Conservation (phyloP, 2,888 invertebrate species). For the Graphium colonna region DNA sequence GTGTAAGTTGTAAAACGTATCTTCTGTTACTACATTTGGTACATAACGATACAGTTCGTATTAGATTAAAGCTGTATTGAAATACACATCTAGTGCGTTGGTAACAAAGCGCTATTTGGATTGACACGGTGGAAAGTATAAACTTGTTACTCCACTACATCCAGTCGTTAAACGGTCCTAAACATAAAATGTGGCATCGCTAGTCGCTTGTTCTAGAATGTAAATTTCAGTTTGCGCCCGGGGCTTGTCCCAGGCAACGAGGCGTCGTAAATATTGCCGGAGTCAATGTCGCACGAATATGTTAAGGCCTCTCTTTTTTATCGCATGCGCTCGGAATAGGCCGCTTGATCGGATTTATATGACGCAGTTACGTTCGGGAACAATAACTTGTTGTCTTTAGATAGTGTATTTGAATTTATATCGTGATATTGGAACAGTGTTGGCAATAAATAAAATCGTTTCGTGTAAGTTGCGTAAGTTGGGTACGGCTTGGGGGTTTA, state of each 20-base stretch:
- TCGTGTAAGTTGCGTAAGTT: constrained; percentile 1
- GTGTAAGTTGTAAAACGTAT: constrained; percentile 46
- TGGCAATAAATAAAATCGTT: constrained; percentile 1
- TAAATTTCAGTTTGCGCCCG: constrained; percentile 39
- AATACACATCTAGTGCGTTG: constrained; percentile 37
- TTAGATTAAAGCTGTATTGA: constrained; percentile 48
- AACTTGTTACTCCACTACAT: constrained; percentile 16
- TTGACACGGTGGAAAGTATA: constrained; percentile 28
- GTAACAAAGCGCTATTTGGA: constrained; percentile 35
- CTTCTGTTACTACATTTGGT: constrained; percentile 56
- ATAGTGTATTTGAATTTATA: constrained; percentile 17
- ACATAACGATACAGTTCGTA: constrained; percentile 58
- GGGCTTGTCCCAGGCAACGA: constrained; percentile 41
- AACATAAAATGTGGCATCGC: constrained; percentile 18
- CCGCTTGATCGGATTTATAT: constrained; percentile 53
- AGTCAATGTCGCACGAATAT: constrained; percentile 43
- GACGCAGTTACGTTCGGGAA: constrained; percentile 19
- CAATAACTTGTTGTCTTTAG: constrained; percentile 17
- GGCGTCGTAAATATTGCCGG: constrained; percentile 48
- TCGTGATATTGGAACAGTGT: constrained; percentile 1
- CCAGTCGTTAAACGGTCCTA: not conserved
- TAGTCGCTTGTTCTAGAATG: constrained; percentile 23
- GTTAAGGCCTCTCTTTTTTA: constrained; percentile 57
- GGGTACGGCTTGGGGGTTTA: constrained; percentile 1
- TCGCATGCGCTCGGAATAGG: constrained; percentile 46